A percentile compares a stretch with the other conserved stretches of the same genome.
phyloP scores from a whole-genome alignment of 2,113 vertebrate genomes.

The Larimichthys crocea region DNA sequence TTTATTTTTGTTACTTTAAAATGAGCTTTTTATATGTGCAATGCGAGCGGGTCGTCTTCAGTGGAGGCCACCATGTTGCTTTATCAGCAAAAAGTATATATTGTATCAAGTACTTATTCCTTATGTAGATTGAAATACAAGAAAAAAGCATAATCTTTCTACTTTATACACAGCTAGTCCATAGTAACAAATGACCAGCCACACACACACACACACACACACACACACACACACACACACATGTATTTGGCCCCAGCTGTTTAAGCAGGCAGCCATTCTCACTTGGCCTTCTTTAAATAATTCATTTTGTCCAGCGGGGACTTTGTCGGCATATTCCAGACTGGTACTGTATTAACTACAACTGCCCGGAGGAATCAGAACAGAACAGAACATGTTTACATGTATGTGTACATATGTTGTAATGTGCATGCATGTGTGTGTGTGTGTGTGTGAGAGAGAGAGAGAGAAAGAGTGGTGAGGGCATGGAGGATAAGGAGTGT shows the following conservation, averaged over 20 bases:
- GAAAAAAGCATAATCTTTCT: too few species aligned
- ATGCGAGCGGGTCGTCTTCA: too few species aligned
- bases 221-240: conserved; percentile 9
- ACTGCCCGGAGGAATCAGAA: conserved; percentile 43
- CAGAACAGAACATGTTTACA: conserved; percentile 11
- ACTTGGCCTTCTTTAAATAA: conserved; percentile 66
- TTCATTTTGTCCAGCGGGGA: conserved; percentile 60
- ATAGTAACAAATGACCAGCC: neutral
- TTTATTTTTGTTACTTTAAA: too few species aligned
- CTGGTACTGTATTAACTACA: conserved; percentile 54
- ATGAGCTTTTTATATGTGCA: too few species aligned
- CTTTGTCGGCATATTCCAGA: conserved; percentile 45
- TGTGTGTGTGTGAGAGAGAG: neutral
- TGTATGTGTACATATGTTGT: conserved; percentile 7
- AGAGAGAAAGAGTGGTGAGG: neutral
- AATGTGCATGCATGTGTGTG: conserved; percentile 13
- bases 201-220: neutral
- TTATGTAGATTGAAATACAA: neutral
- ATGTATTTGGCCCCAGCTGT: conserved; percentile 39
- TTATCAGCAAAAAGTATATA: neutral
- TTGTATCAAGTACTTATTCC: too few species aligned
- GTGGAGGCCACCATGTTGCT: too few species aligned
- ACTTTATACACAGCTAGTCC: neutral
- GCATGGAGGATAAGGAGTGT: conserved; percentile 24
- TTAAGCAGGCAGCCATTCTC: conserved; percentile 40